Evolutionary conservation across 2,888 invertebrate species (phyloP).

Genomic region (Barypeithes pellucidus): DNA sequence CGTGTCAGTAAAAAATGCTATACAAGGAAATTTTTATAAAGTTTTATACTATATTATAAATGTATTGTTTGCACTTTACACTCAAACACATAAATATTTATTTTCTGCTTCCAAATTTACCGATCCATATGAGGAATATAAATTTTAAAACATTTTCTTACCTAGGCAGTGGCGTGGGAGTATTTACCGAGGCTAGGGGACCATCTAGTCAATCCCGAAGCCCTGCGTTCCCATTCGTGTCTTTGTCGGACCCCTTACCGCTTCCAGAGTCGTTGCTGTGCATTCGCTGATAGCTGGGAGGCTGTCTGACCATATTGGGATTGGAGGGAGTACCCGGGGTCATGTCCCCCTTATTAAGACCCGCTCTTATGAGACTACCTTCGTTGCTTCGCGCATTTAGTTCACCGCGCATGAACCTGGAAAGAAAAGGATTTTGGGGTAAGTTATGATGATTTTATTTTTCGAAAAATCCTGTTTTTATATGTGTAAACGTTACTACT

Average conservation of each 20-base stretch:
- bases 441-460: no score
- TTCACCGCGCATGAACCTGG: constrained; percentile 93
- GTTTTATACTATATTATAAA: no score
- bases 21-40: no score
- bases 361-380: constrained; percentile 65
- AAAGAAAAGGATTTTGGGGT: constrained; percentile 56
- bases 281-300: constrained; percentile 88
- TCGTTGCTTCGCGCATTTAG: constrained; percentile 73
- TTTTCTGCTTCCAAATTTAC: constrained; percentile 2
- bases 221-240: constrained; percentile 73
- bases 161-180: constrained; percentile 67
- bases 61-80: no score
- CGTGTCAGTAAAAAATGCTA: no score
- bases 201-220: constrained; percentile 84
- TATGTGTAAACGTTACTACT: no score
- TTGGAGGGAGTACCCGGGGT: constrained; percentile 84
- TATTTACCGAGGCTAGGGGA: constrained; percentile 75
- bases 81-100: no score
- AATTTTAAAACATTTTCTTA: constrained; percentile 52
- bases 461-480: no score
- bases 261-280: constrained; percentile 86
- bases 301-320: constrained; percentile 78
- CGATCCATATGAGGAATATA: no score
- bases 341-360: constrained; percentile 75
- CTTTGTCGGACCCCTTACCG: constrained; percentile 82